These are phyloP conservation scores for Acanthis flammea DNA, from an alignment of 2,797 vertebrate species.

Conservation along the genomic window DNA sequence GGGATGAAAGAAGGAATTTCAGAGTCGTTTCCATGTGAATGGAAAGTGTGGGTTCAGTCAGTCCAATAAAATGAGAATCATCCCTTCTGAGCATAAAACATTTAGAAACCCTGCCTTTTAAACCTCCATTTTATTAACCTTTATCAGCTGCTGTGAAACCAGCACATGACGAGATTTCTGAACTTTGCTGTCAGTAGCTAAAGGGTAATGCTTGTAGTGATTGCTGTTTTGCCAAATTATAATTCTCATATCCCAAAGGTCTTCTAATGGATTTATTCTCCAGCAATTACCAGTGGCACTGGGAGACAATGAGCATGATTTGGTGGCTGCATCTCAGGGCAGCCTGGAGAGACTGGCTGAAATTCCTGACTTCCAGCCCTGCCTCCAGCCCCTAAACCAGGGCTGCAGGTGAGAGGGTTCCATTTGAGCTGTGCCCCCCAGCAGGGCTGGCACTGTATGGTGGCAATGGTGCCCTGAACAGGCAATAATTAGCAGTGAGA, in stretches of 20 bases:
- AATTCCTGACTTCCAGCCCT: neutral
- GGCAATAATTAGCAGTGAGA: neutral
- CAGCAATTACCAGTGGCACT: neutral
- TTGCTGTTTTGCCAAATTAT: slow-evolving; percentile 57
- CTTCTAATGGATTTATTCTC: slow-evolving; percentile 43
- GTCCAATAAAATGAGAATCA: neutral
- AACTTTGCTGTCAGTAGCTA: slow-evolving; percentile 66
- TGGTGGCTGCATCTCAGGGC: neutral
- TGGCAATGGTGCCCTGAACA: neutral
- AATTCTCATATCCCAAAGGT: slow-evolving; percentile 43
- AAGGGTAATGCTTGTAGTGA: slow-evolving; percentile 70
- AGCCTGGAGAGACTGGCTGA: accelerated
- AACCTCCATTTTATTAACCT: slow-evolving; percentile 73
- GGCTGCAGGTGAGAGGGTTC: neutral
- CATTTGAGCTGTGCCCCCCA: neutral
- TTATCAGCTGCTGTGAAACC: slow-evolving; percentile 62
- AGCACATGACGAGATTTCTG: slow-evolving; percentile 55
- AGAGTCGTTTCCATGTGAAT: neutral
- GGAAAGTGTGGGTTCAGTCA: neutral
- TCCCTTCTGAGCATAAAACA: slow-evolving; percentile 35
- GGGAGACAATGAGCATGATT: neutral
- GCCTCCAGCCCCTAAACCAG: neutral
- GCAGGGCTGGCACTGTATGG: neutral
- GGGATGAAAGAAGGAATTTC: neutral
- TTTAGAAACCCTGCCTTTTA: slow-evolving; percentile 45